Conservation (phyloP, 2,888 invertebrate genomes). For the Tribolium freemani region DNA sequence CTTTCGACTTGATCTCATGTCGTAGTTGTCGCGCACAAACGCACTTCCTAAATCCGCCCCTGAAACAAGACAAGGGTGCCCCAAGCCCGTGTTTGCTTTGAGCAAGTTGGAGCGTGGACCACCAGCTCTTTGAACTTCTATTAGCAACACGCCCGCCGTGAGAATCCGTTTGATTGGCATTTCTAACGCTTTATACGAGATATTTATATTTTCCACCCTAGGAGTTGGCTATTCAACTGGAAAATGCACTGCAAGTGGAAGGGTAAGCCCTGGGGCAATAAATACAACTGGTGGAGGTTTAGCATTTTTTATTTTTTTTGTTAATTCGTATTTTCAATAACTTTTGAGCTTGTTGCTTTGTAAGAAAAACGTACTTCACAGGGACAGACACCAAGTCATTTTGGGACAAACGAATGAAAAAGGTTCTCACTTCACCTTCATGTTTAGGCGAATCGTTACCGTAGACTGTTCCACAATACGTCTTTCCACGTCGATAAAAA, state of each 20-base stretch:
- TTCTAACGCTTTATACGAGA: not conserved
- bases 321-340: not conserved
- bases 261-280: not conserved
- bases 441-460: constrained; percentile 43
- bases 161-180: constrained; percentile 37
- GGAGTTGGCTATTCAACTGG: not conserved
- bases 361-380: constrained; percentile 24
- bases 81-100: constrained; percentile 32
- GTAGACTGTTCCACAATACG: constrained; percentile 25
- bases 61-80: constrained; percentile 20
- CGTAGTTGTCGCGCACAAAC: constrained; percentile 10
- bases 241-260: not conserved
- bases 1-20: constrained; percentile 6
- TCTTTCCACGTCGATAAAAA: constrained; percentile 15
- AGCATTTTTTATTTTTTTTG: not conserved
- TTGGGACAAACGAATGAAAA: constrained; percentile 21
- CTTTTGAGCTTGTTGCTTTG: constrained; percentile 11
- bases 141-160: constrained; percentile 30
- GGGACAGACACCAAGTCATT: constrained; percentile 20
- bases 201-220: constrained; percentile 11
- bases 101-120: constrained; percentile 24
- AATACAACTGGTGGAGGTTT: not conserved
- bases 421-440: constrained; percentile 24
- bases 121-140: constrained; percentile 38
- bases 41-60: constrained; percentile 24